Evolutionary conservation across 2,797 vertebrate species (phyloP), one percentile per base, ranked within the genome.

Genomic region (Enteromius unitaeniatus): DNA sequence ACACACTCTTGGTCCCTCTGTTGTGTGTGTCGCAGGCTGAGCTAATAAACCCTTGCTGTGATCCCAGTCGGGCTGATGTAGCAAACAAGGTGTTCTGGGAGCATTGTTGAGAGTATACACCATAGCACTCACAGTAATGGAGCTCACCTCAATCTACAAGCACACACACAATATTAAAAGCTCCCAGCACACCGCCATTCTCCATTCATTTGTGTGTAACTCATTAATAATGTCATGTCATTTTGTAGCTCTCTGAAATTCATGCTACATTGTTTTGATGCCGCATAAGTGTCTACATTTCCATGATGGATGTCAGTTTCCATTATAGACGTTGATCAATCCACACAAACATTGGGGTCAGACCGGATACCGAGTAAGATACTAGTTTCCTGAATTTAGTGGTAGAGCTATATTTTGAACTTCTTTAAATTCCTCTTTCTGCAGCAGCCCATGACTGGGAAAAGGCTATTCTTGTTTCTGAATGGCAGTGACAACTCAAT

Each of bases 41-140:
- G 74, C 26, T 78, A 70, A 82, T 65, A 73, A 58, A 55, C 74
- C 23, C 67, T 51, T 67, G 68, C 55, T 58, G 73, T 76, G 42
- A 70, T 69, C 34, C 51, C 26, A 82, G n/a, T 87, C 75, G 6
- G 17, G n/a, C 40, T 83, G 49, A 42, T 78, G 49, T 34, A 81
- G 64, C 40, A 62, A 42, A 78, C 26, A 77, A 67, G 53, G 34
- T 78, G 69, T 79, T 81, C 37, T 53, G 7, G 62, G 31, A 51
- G 79, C 40, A 68, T 78, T 86, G 47, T 28, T 40, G 69, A 34
- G 62, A 65, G 65, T 72, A 82, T 51, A 17, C 14, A 8, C 0
- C 42, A 10, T 51, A 62, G 64, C 73, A 86, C 85, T 89, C 81
- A 85, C 17, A 21, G 55, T 87, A 87, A 88, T 88, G 79, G 82